phyloP scores from a whole-genome alignment of 2,888 invertebrate genomes.

The Plemyria rubiginata region DNA sequence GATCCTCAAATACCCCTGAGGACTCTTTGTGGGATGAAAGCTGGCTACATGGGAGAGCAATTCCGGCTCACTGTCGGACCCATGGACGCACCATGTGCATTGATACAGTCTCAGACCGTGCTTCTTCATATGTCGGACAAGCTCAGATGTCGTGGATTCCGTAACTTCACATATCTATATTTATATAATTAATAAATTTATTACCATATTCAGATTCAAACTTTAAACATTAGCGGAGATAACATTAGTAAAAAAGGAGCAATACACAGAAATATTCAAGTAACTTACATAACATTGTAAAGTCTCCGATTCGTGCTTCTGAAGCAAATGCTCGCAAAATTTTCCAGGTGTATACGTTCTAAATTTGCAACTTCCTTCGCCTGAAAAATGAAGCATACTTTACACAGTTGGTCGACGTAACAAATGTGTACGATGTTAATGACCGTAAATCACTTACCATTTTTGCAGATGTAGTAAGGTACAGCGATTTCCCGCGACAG shows the following conservation, averaged over 20 bases:
- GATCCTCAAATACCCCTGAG: constrained; percentile 71
- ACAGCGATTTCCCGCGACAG: constrained; percentile 67
- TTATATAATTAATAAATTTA: no score
- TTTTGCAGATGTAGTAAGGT: constrained; percentile 61
- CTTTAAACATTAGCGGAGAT: no score
- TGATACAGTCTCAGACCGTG: constrained; percentile 76
- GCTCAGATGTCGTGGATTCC: constrained; percentile 51
- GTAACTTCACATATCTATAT: constrained; percentile 59
- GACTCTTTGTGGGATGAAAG: constrained; percentile 72
- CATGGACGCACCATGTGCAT: constrained; percentile 74
- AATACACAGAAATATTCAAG: not conserved
- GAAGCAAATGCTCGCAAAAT: constrained; percentile 64
- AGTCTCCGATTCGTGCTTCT: constrained; percentile 50
- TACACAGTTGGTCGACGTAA: not conserved
- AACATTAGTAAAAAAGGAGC: no score
- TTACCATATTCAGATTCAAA: no score
- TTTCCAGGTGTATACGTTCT: constrained; percentile 66
- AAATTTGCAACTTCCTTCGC: constrained; percentile 56
- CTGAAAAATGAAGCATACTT: constrained; percentile 39
- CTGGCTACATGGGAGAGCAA: constrained; percentile 67
- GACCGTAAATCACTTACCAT: constrained; percentile 49
- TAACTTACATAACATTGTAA: constrained; percentile 66
- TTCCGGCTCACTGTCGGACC: constrained; percentile 65
- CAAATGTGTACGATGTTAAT: not conserved
- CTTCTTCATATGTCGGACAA: constrained; percentile 63